Conservation (phyloP, 2,797 vertebrate species). For the Meda fulgida region DNA sequence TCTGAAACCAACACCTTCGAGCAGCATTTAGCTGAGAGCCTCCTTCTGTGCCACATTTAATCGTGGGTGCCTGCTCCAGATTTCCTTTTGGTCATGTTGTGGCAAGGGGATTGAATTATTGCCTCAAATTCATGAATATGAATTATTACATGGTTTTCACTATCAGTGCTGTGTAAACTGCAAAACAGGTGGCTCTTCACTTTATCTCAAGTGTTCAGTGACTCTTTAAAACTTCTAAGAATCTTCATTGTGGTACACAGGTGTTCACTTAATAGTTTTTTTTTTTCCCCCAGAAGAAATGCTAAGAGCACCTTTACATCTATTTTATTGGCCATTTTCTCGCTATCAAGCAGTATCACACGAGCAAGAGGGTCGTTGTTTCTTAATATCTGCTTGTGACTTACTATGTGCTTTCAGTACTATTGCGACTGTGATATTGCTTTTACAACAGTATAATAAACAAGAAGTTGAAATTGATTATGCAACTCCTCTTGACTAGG, state of each 20-base stretch:
- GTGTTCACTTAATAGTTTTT: slow-evolving; percentile 11
- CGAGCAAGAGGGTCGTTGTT: neutral
- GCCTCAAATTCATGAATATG: slow-evolving; percentile 36
- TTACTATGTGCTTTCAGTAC: neutral
- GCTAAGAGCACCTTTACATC: slow-evolving; percentile 16
- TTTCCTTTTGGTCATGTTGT: slow-evolving; percentile 59
- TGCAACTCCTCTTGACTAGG: neutral
- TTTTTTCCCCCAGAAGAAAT: neutral
- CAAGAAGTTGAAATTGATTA: neutral
- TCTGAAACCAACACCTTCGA: slow-evolving; percentile 65
- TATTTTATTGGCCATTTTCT: slow-evolving; percentile 8
- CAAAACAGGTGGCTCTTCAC: slow-evolving; percentile 25
- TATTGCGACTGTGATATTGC: neutral
- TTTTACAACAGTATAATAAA: neutral
- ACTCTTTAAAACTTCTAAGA: slow-evolving; percentile 30
- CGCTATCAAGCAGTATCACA: neutral
- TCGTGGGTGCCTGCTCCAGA: slow-evolving; percentile 68
- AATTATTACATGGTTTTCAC: slow-evolving; percentile 37
- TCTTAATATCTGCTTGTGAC: neutral
- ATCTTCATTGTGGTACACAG: slow-evolving; percentile 8
- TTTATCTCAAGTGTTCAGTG: slow-evolving; percentile 15
- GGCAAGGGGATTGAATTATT: slow-evolving; percentile 33
- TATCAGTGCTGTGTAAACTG: neutral
- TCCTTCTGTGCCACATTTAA: slow-evolving; percentile 68
- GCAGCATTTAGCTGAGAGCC: slow-evolving; percentile 67